Base-by-base conservation (phyloP, 2,888 invertebrate species). In the Drosophila lutescens region DNA sequence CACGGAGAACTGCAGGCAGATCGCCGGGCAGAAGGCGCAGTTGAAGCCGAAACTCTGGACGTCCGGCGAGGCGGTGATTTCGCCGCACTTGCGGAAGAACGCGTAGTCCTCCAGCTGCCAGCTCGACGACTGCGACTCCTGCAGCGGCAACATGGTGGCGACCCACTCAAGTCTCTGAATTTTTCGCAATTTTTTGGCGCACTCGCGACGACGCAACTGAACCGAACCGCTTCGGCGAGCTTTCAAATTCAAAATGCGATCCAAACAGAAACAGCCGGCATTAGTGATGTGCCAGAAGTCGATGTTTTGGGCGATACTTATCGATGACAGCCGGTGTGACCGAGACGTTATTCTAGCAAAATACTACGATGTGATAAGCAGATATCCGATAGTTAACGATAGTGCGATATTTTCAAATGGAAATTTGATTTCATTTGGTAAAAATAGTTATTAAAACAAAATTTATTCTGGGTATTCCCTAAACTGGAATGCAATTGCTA, bases 51-150 rank as follows among this genome's bases (percentile, higher is more conserved):
- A 88, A 41, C 80, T 80, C 74, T 89, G 85, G 12, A 83, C 79
- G 73, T 91, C 90, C 44, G 90, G 90, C 10, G 91, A 91, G 20
- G 83, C 81, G 15, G 90, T 91, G 23, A 90, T 89, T 79, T 89
- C 89, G n/a, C 90, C 90, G 61, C 90, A 90, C 60, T 90, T 90
- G 32, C 80, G 81, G 69, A 91, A 90, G 51, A 81, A 83, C 10
- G 90, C 77, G 65, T 81, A 91, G 59, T 90, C 91, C 65, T 89
- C 84, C 51, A 91, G 75, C 62, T 87, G 89, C 86, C 88, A 86
- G 40, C 77, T 79, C 30, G 85, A 74, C n/a, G 70, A 41, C 46
- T 71, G 79, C 26, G 49, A 49, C 59, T 73, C 71, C 59, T 70
- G 74, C 56, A 74, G 47, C 56, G 74, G 57, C 61, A 74, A 26